Percentiles rank a stretch among this genome's conserved stretches.
Evolutionary conservation across 2,797 vertebrate genomes (phyloP).

Genomic region (Poeciliopsis presidionis): DNA sequence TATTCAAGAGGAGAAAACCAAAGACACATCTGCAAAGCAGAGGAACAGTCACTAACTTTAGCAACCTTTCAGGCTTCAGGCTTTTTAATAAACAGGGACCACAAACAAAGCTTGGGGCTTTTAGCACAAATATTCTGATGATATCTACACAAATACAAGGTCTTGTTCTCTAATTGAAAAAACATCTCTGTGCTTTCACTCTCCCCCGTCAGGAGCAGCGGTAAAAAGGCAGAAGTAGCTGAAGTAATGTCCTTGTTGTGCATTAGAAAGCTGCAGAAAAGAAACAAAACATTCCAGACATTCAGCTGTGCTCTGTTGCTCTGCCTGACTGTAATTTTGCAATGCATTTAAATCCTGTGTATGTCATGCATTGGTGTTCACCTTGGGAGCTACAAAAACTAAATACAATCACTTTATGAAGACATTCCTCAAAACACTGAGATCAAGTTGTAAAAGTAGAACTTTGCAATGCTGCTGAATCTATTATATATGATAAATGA

Average conservation of each 20-base stretch:
- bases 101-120: neutral
- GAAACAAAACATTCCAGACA: neutral
- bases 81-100: neutral
- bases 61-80: neutral
- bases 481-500: neutral
- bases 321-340: neutral
- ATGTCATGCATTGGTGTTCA: too few relatives aligned
- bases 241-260: slow-evolving; percentile 1
- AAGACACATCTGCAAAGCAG: neutral
- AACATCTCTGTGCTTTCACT: neutral
- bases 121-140: neutral
- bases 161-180: neutral
- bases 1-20: neutral
- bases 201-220: neutral
- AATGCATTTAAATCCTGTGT: neutral
- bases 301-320: neutral
- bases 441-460: neutral
- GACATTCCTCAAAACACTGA: neutral
- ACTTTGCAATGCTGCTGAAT: neutral
- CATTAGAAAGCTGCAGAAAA: neutral
- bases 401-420: neutral
- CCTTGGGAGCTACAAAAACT: neutral
- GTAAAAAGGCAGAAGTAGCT: neutral
- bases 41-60: neutral
- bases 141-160: neutral